Evolutionary conservation across 2,797 vertebrate genomes (phyloP), one percentile per base, ranked within the genome.

Genomic region (Geotria australis): DNA sequence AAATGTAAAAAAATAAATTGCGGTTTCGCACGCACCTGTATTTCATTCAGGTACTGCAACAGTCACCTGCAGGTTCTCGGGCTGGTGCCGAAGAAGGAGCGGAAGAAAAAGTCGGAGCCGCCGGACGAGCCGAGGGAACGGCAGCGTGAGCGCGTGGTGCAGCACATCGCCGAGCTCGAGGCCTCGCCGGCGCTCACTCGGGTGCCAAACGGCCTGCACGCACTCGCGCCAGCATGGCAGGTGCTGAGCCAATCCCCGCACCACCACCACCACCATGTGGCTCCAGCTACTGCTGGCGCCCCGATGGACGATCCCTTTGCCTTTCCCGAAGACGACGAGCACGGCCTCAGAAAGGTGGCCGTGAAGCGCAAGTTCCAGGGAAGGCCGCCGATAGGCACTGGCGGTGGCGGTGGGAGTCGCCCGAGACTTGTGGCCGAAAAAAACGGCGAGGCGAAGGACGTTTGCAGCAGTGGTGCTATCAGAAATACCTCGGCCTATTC

Each of bases 71-170:
- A 99, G 69, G 91, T 99, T 68, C 83, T 99, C 63, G 91, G 91
- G 65, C 96, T 99, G 69, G 88, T 96, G 72, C 91, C 91, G 63
- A 99, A 99, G 74, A 99, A 99, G 71, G 91, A 96, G 70, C 81
- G 91, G 64, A 96, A 95, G 79, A 96, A 94, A 79, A 99, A 99
- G 72, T 86, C 82, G 58, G 91, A 99, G 60, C 73, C 78, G 60
- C 66, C 89, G 73, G 88, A 95, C 61, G 88, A 93, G 56, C 79
- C 85, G 59, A 85, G 85, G 64, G 51, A 55, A 8, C 9, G 9
- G n/a, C 24, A 38, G 24, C 24, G 24, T 24, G 24, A 38, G 24
- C 24, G 24, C 3, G 24, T 38, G 24, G 51, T n/a, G 24, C n/a
- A 8, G 14, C 11, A 14, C n/a, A 24, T 7, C n/a, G 51, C 51